A percentile compares a stretch with the other conserved stretches of the same genome.
Evolutionary conservation across 2,113 vertebrate genomes (phyloP).

Genomic region (Gambusia holbrooki): DNA sequence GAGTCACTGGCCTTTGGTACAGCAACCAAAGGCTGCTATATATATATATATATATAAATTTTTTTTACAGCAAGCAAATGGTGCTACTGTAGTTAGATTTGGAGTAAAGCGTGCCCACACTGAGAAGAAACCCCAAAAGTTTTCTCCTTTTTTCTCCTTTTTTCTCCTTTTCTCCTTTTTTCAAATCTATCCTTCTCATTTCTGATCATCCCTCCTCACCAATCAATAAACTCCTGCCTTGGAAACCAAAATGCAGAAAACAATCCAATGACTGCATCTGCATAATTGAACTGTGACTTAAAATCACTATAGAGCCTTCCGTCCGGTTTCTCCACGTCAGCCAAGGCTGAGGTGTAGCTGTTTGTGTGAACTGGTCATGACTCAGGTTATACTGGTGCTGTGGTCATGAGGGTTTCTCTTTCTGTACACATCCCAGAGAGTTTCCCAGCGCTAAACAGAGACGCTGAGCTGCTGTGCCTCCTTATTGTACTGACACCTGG

Average conservation of each 20-base stretch:
- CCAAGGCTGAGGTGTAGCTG: slow-evolving; percentile 21
- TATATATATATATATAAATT: too few relatives aligned
- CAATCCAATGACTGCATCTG: slow-evolving; percentile 63
- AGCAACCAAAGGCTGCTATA: too few relatives aligned
- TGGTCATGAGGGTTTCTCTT: slow-evolving; percentile 39
- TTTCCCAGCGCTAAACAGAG: slow-evolving; percentile 21
- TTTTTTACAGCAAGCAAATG: not conserved
- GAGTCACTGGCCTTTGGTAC: slow-evolving; percentile 31
- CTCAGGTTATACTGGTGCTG: slow-evolving; percentile 39
- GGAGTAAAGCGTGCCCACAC: not conserved
- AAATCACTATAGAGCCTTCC: slow-evolving; percentile 30
- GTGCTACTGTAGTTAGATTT: not conserved
- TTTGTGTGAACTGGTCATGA: slow-evolving; percentile 51
- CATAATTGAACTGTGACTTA: slow-evolving; percentile 69
- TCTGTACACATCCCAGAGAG: slow-evolving; percentile 23
- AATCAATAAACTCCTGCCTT: slow-evolving; percentile 66
- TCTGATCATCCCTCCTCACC: slow-evolving; percentile 12
- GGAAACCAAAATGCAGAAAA: slow-evolving; percentile 58
- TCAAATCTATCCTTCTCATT: slow-evolving; percentile 18
- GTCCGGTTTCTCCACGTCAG: not conserved
- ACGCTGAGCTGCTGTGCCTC: slow-evolving; percentile 22
- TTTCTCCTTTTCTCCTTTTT: not conserved
- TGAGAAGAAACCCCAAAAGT: not conserved
- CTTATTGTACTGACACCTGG: slow-evolving; percentile 22
- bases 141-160: not conserved